Conservation (phyloP, 2,113 vertebrate species). For the Phrynosoma platyrhinos region DNA sequence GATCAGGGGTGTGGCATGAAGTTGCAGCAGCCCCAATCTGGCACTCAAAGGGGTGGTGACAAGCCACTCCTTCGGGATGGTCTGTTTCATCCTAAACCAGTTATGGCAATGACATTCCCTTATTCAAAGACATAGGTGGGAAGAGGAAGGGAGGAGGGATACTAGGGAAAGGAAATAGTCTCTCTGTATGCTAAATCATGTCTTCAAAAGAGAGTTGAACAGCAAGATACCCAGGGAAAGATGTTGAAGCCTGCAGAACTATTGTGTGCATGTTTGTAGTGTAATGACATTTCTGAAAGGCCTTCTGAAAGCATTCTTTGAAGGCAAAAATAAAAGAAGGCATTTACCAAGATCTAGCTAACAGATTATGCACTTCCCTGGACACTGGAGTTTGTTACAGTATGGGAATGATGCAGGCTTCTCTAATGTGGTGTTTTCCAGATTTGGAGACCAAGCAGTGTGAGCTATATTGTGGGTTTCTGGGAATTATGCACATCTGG, state of each 20-base stretch:
- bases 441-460: too few species aligned
- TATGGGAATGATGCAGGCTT: slow-evolving; percentile 46
- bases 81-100: too few species aligned
- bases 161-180: not conserved
- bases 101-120: too few species aligned
- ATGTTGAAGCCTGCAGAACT: not conserved
- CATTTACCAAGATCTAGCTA: not conserved
- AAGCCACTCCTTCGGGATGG: too few species aligned
- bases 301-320: not conserved
- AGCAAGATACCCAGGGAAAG: not conserved
- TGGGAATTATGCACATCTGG: too few species aligned
- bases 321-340: not conserved
- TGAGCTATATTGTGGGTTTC: too few species aligned
- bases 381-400: not conserved
- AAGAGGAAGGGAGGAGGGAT: not conserved
- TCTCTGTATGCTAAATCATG: not conserved
- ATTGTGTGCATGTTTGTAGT: not conserved
- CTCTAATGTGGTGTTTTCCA: too few species aligned
- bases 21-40: too few species aligned
- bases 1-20: too few species aligned
- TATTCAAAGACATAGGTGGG: not conserved
- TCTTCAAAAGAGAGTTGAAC: not conserved
- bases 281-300: not conserved
- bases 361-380: slow-evolving; percentile 7
- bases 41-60: too few species aligned